A percentile compares a stretch with the other conserved stretches of the same genome.
phyloP scores from a whole-genome alignment of 2,797 vertebrate genomes.

The Kryptopterus vitreolus region DNA sequence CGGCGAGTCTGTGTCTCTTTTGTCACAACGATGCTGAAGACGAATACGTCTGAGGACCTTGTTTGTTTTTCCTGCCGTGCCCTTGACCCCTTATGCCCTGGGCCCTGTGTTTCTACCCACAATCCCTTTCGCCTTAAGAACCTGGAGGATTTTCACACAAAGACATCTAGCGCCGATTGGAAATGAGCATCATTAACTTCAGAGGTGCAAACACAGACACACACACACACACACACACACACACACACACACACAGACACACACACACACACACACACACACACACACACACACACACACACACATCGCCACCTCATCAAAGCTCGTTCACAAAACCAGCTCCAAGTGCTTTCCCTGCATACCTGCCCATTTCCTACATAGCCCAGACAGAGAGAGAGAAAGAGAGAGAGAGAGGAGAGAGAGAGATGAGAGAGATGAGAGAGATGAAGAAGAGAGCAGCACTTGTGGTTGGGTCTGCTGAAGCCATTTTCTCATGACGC shows the following conservation, averaged over 20 bases:
- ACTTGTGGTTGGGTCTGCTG: conserved; percentile 69
- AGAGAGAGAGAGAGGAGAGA: conserved; percentile 32
- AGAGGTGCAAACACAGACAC: conserved; percentile 3
- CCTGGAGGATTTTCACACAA: conserved; percentile 32
- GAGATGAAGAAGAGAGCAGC: conserved; percentile 37
- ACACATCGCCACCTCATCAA: conserved; percentile 42
- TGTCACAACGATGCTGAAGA: conserved; percentile 47
- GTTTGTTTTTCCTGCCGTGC: conserved; percentile 29
- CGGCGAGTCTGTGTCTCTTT: conserved; percentile 41
- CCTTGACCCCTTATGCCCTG: not conserved
- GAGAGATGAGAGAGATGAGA: conserved; percentile 38
- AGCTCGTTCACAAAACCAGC: conserved; percentile 41
- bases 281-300: conserved; percentile 15
- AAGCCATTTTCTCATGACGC: conserved; percentile 75
- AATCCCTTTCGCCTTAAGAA: not conserved
- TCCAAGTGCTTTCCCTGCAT: conserved; percentile 43
- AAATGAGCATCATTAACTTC: conserved; percentile 61
- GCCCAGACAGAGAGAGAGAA: conserved; percentile 14
- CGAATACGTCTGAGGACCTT: conserved; percentile 39
- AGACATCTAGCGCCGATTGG: conserved; percentile 38
- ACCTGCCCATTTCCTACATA: conserved; percentile 32
- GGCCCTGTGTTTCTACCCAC: not conserved
- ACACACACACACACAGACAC: too few relatives aligned
- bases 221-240: too few relatives aligned
- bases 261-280: conserved; percentile 11